Evolutionary conservation across 1,140 invertebrate genomes (phyloP).

Genomic region (Drosophila oshimai): DNA sequence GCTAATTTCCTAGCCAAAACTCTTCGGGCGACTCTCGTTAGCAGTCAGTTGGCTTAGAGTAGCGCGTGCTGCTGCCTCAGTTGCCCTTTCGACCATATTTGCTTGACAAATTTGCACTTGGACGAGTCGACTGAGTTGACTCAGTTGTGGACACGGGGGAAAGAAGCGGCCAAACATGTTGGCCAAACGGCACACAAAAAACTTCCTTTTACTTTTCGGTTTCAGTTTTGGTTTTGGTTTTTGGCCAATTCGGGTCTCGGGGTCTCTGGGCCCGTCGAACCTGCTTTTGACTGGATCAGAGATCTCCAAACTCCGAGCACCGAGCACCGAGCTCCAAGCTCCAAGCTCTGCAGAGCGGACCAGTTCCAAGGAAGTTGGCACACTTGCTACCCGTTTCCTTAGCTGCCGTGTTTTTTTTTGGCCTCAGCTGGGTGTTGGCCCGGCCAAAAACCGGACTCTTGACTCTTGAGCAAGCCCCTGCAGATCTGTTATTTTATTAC

Average conservation of each 20-base stretch:
- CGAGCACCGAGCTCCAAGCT: no score
- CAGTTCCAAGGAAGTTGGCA: constrained; percentile 73
- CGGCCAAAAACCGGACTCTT: constrained; percentile 38
- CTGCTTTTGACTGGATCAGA: constrained; percentile 56
- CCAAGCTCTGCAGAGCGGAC: constrained; percentile 7
- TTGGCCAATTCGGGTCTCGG: constrained; percentile 61
- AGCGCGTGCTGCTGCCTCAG: constrained; percentile 31
- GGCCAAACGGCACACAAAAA: constrained; percentile 29
- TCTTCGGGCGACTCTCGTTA: constrained; percentile 7
- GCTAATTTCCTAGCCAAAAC: neutral
- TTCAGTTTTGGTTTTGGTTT: neutral
- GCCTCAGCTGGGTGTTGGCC: constrained; percentile 52
- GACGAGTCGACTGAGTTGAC: constrained; percentile 1
- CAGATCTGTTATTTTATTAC: constrained; percentile 51
- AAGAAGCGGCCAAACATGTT: constrained; percentile 13
- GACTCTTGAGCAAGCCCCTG: constrained; percentile 50
- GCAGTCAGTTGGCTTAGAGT: constrained; percentile 7
- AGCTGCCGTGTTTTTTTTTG: constrained; percentile 2
- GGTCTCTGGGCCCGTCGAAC: constrained; percentile 63
- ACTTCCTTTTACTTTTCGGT: constrained; percentile 69
- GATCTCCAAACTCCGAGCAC: neutral
- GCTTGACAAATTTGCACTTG: constrained; percentile 34
- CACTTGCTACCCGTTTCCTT: constrained; percentile 65
- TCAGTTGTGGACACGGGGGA: neutral
- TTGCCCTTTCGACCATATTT: constrained; percentile 45